Percentiles rank a stretch among this genome's conserved stretches.
These are phyloP conservation scores for Lepisosteus oculatus DNA, from an alignment of 2,113 vertebrate species.

Conservation along the genomic window DNA sequence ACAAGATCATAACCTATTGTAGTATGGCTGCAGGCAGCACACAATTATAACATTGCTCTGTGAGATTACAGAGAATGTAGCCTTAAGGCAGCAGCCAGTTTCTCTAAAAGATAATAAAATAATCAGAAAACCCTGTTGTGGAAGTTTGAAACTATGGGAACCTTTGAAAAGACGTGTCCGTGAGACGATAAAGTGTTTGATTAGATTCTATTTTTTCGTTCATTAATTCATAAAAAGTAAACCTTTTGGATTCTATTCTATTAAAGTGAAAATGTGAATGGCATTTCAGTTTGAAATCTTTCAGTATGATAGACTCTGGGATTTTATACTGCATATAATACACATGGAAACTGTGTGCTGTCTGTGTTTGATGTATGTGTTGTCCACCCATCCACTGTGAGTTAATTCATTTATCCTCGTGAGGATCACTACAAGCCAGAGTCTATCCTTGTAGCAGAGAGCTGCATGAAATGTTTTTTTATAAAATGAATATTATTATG, in stretches of 20 bases:
- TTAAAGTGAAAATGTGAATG: too few species aligned
- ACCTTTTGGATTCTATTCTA: too few species aligned
- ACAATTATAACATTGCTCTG: conserved; percentile 57
- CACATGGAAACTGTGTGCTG: not conserved
- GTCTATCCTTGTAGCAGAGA: too few species aligned
- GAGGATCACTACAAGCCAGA: too few species aligned
- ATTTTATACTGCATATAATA: not conserved
- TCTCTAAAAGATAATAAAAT: conserved; percentile 52
- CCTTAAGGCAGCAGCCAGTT: conserved; percentile 47
- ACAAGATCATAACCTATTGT: conserved; percentile 44
- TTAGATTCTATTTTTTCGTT: too few species aligned
- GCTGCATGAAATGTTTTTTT: too few species aligned
- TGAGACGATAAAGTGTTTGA: conserved; percentile 10
- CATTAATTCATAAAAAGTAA: too few species aligned
- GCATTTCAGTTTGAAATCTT: too few species aligned
- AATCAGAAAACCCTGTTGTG: conserved; percentile 47
- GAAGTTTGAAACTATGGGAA: conserved; percentile 41
- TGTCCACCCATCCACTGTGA: not conserved
- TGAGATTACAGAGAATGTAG: conserved; percentile 58
- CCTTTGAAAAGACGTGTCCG: conserved; percentile 45
- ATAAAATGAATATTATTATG: too few species aligned
- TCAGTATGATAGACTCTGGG: too few species aligned
- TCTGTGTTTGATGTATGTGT: not conserved
- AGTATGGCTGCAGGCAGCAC: conserved; percentile 46
- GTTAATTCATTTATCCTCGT: too few species aligned